These are phyloP conservation scores for Willisornis vidua DNA, from an alignment of 2,113 vertebrate species.

Conservation along the genomic window DNA sequence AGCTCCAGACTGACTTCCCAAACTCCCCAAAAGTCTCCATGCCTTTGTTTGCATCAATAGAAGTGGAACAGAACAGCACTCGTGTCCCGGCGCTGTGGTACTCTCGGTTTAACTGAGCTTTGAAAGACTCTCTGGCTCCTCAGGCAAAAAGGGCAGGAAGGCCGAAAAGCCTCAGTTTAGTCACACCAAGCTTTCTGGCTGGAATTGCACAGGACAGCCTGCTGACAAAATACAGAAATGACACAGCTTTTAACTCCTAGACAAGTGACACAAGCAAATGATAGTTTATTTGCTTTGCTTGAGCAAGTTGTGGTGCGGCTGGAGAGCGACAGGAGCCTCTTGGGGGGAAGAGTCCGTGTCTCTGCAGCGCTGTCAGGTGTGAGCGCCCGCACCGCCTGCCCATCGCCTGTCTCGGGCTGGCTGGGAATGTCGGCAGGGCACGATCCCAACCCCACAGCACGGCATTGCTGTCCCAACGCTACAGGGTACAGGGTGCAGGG, in stretches of 20 bases:
- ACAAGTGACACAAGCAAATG: neutral
- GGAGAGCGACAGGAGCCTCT: neutral
- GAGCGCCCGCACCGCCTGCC: neutral
- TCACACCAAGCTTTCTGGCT: neutral
- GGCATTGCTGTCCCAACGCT: neutral
- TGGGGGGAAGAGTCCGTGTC: rapidly evolving
- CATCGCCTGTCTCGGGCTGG: neutral
- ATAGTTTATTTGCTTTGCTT: neutral
- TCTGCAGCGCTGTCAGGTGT: neutral
- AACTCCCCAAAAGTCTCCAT: neutral
- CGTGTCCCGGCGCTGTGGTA: neutral
- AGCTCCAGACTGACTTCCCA: neutral
- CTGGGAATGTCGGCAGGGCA: neutral
- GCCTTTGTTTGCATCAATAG: neutral
- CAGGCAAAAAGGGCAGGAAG: neutral
- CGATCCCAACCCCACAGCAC: neutral
- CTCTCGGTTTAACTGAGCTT: neutral
- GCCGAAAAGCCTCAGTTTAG: neutral
- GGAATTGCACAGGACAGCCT: neutral
- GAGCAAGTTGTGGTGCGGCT: neutral
- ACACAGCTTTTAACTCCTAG: neutral
- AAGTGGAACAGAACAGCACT: neutral
- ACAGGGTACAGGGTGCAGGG: too few relatives aligned
- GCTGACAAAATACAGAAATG: neutral
- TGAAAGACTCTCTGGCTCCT: neutral